These are phyloP conservation scores for Atta cephalotes DNA, from an alignment of 1,140 invertebrate genomes.

Conservation along the genomic window DNA sequence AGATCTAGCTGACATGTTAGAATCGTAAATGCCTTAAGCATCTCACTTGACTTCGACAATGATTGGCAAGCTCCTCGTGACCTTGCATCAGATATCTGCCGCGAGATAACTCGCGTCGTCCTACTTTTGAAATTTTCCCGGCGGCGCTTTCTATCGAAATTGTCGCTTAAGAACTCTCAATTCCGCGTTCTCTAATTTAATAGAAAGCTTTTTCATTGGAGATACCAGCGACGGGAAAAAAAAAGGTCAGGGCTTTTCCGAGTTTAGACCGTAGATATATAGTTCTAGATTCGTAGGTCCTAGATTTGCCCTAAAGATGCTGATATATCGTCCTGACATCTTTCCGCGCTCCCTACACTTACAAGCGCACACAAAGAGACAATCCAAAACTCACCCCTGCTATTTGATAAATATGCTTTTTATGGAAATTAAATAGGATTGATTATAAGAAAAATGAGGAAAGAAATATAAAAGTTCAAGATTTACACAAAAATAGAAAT, in stretches of 20 bases:
- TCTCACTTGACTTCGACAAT: conserved; percentile 44
- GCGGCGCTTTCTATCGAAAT: conserved; percentile 21
- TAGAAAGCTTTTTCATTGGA: conserved; percentile 55
- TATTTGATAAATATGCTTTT: conserved; percentile 25
- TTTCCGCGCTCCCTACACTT: neutral
- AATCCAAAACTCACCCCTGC: conserved; percentile 1
- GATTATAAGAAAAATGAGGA: neutral
- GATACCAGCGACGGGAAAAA: neutral
- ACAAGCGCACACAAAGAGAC: conserved; percentile 23
- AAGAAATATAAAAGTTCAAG: neutral
- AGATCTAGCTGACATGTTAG: neutral
- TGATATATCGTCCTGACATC: conserved; percentile 33
- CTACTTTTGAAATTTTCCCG: conserved; percentile 55
- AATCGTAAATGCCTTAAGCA: neutral
- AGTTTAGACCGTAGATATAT: conserved; percentile 42
- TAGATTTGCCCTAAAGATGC: conserved; percentile 43
- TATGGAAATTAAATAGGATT: conserved; percentile 33
- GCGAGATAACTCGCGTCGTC: conserved; percentile 48
- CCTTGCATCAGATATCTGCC: conserved; percentile 48
- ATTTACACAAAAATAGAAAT: neutral
- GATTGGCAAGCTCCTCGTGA: conserved; percentile 55
- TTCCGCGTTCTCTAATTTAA: conserved; percentile 54
- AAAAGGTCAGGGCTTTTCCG: conserved; percentile 50
- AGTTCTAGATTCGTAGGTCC: conserved; percentile 30
- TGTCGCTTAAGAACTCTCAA: conserved; percentile 4